Evolutionary conservation across 92 coral and sea anemone genomes (phyloP), one percentile per base, ranked within the genome.

Genomic region (Parazoanthus atlanticus): DNA sequence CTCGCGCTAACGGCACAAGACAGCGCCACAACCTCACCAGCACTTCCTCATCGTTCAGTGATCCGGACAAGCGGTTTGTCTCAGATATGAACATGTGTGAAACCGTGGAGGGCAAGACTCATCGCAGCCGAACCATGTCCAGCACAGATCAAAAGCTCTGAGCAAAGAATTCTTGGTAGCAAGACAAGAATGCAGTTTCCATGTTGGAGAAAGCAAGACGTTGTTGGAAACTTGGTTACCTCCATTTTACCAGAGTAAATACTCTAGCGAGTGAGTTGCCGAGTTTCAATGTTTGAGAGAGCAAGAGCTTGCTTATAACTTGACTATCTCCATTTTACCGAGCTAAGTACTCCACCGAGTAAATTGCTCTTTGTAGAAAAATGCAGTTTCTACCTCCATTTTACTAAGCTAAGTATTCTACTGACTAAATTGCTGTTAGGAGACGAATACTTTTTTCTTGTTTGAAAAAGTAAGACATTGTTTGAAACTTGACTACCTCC

Each of bases 21-120:
- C 76, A 16, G 23, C 34, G 40, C 2, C 21, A 29, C 9, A 72
- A 21, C 21, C 38, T 72, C 41, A 80, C 56, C 46, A 80, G 84
- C 71, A 52, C 84, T 56, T 80, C 84, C 28, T 80, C 84, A 12
- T 52, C 31, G 11, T 26, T 67, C 25, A 29, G 84, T 52, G 84
- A 80, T 19, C 71, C 2, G 16, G 84, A 80, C 70, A 80, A 23
- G 84, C 58, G 40, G 30, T 80, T 17, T 32, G 84, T 80, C 46
- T 80, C 84, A 32, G 84, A 54, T 0, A 31, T 28, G 3, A 54
- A 66, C 7, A 56, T 67, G 34, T 54, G 71, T 17, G 71, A 40
- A 1, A 80, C 72, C 19, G 43, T 40, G 0, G 64, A 80, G 41
- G 12, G 34, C 5, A 9, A 29, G 32, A 21, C 34, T 8, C 58